Base-by-base conservation (phyloP, 2,888 invertebrate species). In the Dendrolimus pini region DNA sequence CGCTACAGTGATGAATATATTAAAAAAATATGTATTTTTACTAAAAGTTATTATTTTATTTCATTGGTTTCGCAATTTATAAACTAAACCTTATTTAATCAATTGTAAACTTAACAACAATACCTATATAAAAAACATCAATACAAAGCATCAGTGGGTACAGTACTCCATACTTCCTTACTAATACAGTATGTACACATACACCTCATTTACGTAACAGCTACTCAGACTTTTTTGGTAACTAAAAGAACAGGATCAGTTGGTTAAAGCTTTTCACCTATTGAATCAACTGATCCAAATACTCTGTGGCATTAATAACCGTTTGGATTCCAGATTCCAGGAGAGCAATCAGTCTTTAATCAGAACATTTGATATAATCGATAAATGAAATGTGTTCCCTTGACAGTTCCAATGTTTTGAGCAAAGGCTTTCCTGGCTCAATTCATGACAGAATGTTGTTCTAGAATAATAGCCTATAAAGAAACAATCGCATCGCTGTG, bases 61-160 rank as follows among this genome's bases (percentile, higher is more conserved):
- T 86, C 85, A 85, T 85, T 86, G 86, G 86, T 84, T 82, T 68
- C 79, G 75, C 71, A 65, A 67, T 65, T 61, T 54, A 62, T 57
- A 41, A 66, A 59, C 61, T 64, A 65, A 62, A 47, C 10, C 47
- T 47, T 47, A 47, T 47, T 55, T 61, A 58, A 42, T 61, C 63
- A 69, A 72, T 66, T 56, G 41, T 59, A 65, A 65, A 64, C 61
- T 64, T 68, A 68, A 69, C 69, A 68, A 69, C 69, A 71, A 74
- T 74, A 78, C 66, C 73, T 73, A 30, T 30, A 30, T 30, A 76
- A 72, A 72, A 65, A 73, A 74, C 81, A 84, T 85, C 80, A 83
- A 74, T 70, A 79, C 71, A 74, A 67, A 77, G 72, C 79, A 74
- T 80, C 82, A 83, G 82, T 83, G 78, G 82, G 77, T 67, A 70